Base-by-base conservation (phyloP, 2,113 vertebrate species). In the Saccopteryx leptura region DNA sequence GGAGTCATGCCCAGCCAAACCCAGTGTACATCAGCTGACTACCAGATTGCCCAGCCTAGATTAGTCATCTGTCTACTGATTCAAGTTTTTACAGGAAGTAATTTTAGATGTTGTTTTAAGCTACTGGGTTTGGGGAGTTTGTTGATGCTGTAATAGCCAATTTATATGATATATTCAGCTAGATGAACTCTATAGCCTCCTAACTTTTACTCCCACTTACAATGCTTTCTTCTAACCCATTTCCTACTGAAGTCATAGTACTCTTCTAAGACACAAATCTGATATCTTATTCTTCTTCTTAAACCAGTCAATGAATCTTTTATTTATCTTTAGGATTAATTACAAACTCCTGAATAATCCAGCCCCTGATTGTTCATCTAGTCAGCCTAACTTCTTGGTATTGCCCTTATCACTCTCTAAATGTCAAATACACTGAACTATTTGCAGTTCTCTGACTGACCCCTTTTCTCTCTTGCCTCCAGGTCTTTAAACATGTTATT, bases 71-170 rank as follows among this genome's bases (percentile, higher is more conserved):
- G 26, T 72, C 71, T 68, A 72, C 52, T 61, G 28, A 66, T 48
- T 54, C 50, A 17, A 28, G 48, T 14, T 68, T 2, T 60, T 2
- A 2, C 11, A 52, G 90, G 46, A 95, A 95, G 72, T 63, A 90
- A 72, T 80, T 74, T n/a, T n/a, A 31, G 46, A 86, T 63, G 26
- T 54, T 60, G 10, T 88, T 83, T 91, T 68, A 88, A 95, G 72
- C 4, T n/a, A 75, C 52, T 69, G 28, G 66, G 10, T 82, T 95
- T 88, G 9, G 65, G 10, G 7, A 56, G 50, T 48, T 93, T 90
- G 82, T 48, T 88, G 18, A 96, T 50, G 69, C 1, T 26, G 7
- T 31, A 90, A 33, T 63, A 82, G 33, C 21, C 28, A 82, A 90
- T 28, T 76, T 80, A 65, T 61, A 90, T 72, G n/a, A 65, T 61